These are phyloP conservation scores for Leptodactylus fuscus DNA, from an alignment of 2,113 vertebrate species.

Conservation along the genomic window DNA sequence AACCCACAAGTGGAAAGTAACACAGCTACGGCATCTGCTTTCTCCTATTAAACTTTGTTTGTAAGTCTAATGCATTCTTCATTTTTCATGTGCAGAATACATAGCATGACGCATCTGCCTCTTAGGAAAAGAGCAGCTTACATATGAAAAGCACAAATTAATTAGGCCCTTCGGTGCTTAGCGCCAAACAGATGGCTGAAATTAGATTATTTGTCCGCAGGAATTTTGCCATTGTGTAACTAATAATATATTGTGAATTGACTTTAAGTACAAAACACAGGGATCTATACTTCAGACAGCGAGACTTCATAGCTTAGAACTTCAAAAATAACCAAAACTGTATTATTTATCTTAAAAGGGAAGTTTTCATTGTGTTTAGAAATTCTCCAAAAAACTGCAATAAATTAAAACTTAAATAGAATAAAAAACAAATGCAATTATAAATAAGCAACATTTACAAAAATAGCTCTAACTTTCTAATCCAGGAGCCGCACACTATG, in stretches of 20 bases:
- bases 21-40: constrained; percentile 42
- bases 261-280: constrained; percentile 8
- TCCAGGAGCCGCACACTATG: too few relatives aligned
- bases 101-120: constrained; percentile 56
- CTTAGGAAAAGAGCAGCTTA: constrained; percentile 55
- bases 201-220: constrained; percentile 59
- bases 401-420: too few relatives aligned
- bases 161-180: constrained; percentile 57
- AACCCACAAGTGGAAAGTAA: constrained; percentile 29
- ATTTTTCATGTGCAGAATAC: constrained; percentile 54
- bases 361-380: too few relatives aligned
- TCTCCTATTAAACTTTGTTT: constrained; percentile 47
- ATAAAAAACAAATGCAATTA: too few relatives aligned
- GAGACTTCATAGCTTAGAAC: neutral
- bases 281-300: neutral
- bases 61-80: constrained; percentile 47
- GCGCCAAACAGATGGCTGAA: constrained; percentile 58
- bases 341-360: neutral
- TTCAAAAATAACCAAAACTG: neutral
- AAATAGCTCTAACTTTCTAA: too few relatives aligned
- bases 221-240: constrained; percentile 50
- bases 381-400: too few relatives aligned
- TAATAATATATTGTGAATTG: constrained; percentile 46
- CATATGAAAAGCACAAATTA: constrained; percentile 60
- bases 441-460: too few relatives aligned